Base-by-base conservation (phyloP, 2,113 vertebrate genomes). In the Tringa solitaria region DNA sequence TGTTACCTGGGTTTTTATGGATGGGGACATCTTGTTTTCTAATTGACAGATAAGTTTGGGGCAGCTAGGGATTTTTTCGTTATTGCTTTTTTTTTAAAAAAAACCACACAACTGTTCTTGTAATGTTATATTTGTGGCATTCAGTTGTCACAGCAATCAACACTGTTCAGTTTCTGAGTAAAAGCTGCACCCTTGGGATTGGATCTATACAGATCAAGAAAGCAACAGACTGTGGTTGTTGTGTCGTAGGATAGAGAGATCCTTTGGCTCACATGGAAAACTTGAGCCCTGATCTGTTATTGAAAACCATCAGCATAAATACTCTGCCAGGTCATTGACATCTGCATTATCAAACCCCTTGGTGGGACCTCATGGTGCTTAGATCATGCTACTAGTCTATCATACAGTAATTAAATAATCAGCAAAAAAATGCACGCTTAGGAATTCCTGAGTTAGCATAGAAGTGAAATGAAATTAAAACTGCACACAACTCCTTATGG, bases 261-360 rank as follows among this genome's bases (percentile, higher is more conserved):
- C 43, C 54, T 67, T 33, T 63, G 68, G 63, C 32, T 67, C 37
- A 12, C 48, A 35, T 0, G 1, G 60, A 54, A 67, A 77, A 33
- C 43, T 24, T 45, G 46, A 88, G 51, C 54, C 59, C 37, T 60
- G 79, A 48, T 70, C 50, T 79, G 32, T 74, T 92, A 89, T 35
- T 77, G 86, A 90, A 94, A 96, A 53, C 35, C 26, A 86, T 85
- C 70, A 94, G 37, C 87, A 51, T 76, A 95, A 80, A 93, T 69
- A 83, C 70, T 88, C 75, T 83, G 51, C 63, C 63, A 84, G 54
- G 79, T 74, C 82, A 74, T 3, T 90, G 85, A 73, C 76, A 77
- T 91, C 64, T 86, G 68, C 68, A 23, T 80, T 70, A 63, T 67
- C 85, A 84, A 91, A 93, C 84, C 56, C 46, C 37, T 12, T 39